Evolutionary conservation across 1,140 invertebrate species (phyloP).

Genomic region (Eriosoma lanigerum): DNA sequence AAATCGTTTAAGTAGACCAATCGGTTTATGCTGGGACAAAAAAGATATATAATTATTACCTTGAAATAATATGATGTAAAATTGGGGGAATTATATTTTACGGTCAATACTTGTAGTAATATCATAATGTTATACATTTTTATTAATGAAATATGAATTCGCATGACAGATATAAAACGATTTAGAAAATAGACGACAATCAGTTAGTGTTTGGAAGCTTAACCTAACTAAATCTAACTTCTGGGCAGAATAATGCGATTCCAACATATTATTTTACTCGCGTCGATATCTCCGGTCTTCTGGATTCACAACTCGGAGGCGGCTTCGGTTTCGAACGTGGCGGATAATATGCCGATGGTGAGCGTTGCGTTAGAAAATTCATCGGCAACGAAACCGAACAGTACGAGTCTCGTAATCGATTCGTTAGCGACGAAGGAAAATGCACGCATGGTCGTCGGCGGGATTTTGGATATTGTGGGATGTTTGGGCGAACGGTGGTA

Average conservation of each 20-base stretch:
- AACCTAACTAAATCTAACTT: no score
- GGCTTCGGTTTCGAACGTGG: no score
- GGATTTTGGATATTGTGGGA: background rate
- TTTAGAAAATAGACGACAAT: background rate
- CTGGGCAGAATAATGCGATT: no score
- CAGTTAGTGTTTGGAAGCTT: background rate
- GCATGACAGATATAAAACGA: background rate
- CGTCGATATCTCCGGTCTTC: background rate
- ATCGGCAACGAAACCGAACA: background rate
- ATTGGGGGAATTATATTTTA: background rate
- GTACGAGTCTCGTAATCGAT: background rate
- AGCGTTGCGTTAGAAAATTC: no score
- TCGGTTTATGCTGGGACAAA: background rate
- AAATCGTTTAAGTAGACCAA: constrained; percentile 3
- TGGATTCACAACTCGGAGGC: background rate
- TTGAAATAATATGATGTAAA: background rate
- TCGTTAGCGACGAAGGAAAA: background rate
- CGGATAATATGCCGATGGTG: no score
- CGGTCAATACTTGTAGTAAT: constrained; percentile 26
- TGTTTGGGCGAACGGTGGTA: background rate
- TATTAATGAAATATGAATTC: background rate
- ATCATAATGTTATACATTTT: background rate
- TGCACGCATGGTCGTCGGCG: no score
- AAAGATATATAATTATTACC: background rate
- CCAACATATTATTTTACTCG: background rate